A percentile compares a stretch with the other conserved stretches of the same genome.
phyloP scores from a whole-genome alignment of 2,113 vertebrate genomes.

The human region GRCh38 chr6:92500501-92501000 shows the following conservation, averaged over 20 bases:
- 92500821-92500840: background rate
- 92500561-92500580: background rate
- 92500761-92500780: background rate
- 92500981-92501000: background rate
- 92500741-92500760: background rate
- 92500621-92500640: background rate
- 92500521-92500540: background rate
- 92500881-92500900: rapidly evolving
- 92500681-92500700: background rate
- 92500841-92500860: background rate
- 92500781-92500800: background rate
- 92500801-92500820: background rate
- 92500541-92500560: slow-evolving; percentile 28
- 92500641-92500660: background rate
- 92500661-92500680: background rate
- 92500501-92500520: background rate
- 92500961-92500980: background rate
- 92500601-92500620: background rate
- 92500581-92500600: background rate
- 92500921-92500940: background rate
- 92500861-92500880: no score
- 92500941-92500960: background rate
- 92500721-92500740: rapidly evolving
- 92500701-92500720: background rate
- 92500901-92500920: background rate